A percentile compares a stretch with the other conserved stretches of the same genome.
Evolutionary conservation across 2,113 vertebrate species (phyloP).

Genomic region (Pimephales promelas): DNA sequence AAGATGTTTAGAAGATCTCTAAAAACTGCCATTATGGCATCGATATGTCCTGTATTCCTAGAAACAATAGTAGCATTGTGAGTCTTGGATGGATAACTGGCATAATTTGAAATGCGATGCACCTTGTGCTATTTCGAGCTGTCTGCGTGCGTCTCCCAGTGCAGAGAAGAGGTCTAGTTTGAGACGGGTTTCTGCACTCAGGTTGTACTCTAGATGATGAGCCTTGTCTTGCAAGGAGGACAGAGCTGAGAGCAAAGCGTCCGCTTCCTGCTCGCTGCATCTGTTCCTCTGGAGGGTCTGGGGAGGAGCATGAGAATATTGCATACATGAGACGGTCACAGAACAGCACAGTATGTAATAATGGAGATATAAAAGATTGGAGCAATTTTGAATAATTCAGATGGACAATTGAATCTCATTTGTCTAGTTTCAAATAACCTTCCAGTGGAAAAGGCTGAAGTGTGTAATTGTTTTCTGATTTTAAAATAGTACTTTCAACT

Average conservation of each 20-base stretch:
- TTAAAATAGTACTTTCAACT: background rate
- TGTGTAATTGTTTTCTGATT: background rate
- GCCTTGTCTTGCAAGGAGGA: slow-evolving; percentile 82
- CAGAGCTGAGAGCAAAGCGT: slow-evolving; percentile 78
- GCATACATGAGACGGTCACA: background rate
- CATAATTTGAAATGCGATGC: background rate
- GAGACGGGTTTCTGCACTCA: slow-evolving; percentile 82
- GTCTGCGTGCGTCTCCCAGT: slow-evolving; percentile 78
- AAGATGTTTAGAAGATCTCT: background rate
- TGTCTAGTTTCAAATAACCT: background rate
- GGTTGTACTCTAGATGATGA: slow-evolving; percentile 82
- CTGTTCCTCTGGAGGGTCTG: slow-evolving; percentile 77
- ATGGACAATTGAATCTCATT: background rate
- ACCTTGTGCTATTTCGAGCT: slow-evolving; percentile 82
- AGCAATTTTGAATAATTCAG: background rate
- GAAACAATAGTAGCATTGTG: background rate
- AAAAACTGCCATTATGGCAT: background rate
- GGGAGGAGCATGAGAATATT: slow-evolving; percentile 4
- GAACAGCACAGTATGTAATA: background rate
- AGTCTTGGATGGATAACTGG: background rate
- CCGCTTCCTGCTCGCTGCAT: slow-evolving; percentile 77
- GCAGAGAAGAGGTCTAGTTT: slow-evolving; percentile 83
- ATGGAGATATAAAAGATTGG: background rate
- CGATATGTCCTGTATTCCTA: background rate
- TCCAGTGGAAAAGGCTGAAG: background rate